Evolutionary conservation across 2,888 invertebrate species (phyloP).

Genomic region (Euzophera pinguis): DNA sequence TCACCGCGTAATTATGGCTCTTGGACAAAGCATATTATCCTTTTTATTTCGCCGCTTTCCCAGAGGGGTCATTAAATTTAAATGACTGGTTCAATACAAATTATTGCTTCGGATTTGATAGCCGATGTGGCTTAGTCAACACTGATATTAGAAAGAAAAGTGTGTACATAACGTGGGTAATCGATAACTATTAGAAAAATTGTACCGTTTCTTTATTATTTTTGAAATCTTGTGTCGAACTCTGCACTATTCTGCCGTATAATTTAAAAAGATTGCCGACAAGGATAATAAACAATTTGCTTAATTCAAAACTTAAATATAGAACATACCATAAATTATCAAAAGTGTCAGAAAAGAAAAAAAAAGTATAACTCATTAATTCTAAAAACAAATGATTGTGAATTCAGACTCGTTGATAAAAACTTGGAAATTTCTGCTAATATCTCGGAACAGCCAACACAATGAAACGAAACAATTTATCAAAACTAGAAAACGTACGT

Average conservation of each 20-base stretch:
- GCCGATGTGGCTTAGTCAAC: not conserved
- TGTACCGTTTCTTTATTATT: too few relatives aligned
- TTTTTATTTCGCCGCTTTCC: slow-evolving; percentile 37
- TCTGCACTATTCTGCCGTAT: too few relatives aligned
- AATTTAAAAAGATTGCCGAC: too few relatives aligned
- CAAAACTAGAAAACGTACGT: not conserved
- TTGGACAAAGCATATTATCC: slow-evolving; percentile 25
- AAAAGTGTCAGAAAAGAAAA: too few relatives aligned
- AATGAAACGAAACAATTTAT: not conserved
- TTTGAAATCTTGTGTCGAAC: too few relatives aligned
- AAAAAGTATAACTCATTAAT: not conserved
- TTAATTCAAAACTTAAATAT: too few relatives aligned
- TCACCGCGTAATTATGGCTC: slow-evolving; percentile 29
- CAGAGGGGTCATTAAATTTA: slow-evolving; percentile 22
- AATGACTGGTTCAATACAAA: not conserved
- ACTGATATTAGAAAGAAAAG: not conserved
- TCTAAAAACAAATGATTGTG: not conserved
- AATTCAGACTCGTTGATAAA: not conserved
- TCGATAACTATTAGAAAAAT: too few relatives aligned
- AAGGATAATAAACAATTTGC: too few relatives aligned
- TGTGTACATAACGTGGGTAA: not conserved
- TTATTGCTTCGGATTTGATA: not conserved
- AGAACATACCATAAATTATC: too few relatives aligned
- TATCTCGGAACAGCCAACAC: not conserved
- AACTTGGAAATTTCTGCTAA: not conserved